A percentile compares a stretch with the other conserved stretches of the same genome.
Conservation (phyloP, 2,797 vertebrate genomes). For the Craterocephalus amniculus region DNA sequence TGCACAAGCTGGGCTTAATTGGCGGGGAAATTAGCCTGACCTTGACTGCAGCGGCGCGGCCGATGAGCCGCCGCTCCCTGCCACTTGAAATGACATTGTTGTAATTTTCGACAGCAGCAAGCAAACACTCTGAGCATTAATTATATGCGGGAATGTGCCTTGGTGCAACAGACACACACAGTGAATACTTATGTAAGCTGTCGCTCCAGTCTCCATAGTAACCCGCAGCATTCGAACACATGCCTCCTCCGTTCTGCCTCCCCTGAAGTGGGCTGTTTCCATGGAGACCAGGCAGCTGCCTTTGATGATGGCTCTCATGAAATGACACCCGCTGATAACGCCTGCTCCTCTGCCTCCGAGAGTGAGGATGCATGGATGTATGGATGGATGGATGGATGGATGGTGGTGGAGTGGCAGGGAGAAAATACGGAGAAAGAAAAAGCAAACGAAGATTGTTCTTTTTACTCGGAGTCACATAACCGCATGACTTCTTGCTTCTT, state of each 20-base stretch:
- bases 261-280: constrained; percentile 83
- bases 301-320: constrained; percentile 79
- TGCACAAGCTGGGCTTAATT: constrained; percentile 77
- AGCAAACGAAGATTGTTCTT: constrained; percentile 46
- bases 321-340: constrained; percentile 74
- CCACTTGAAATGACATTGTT: constrained; percentile 79
- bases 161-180: constrained; percentile 66
- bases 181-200: constrained; percentile 86
- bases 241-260: constrained; percentile 69
- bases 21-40: constrained; percentile 80
- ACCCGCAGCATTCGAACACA: constrained; percentile 78
- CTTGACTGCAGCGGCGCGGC: constrained; percentile 69
- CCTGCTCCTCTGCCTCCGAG: constrained; percentile 51
- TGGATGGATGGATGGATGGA: constrained; percentile 13
- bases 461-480: constrained; percentile 59
- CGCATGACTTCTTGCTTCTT: constrained; percentile 14
- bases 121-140: constrained; percentile 79
- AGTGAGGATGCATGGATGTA: constrained; percentile 41
- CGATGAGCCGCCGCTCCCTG: constrained; percentile 59
- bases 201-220: constrained; percentile 81
- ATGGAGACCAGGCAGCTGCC: constrained; percentile 82
- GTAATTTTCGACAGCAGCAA: constrained; percentile 74
- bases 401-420: constrained; percentile 8
- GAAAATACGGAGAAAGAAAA: constrained; percentile 53
- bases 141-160: constrained; percentile 78